Evolutionary conservation across 2,113 vertebrate genomes (phyloP).

Genomic region (Rhea pennata): DNA sequence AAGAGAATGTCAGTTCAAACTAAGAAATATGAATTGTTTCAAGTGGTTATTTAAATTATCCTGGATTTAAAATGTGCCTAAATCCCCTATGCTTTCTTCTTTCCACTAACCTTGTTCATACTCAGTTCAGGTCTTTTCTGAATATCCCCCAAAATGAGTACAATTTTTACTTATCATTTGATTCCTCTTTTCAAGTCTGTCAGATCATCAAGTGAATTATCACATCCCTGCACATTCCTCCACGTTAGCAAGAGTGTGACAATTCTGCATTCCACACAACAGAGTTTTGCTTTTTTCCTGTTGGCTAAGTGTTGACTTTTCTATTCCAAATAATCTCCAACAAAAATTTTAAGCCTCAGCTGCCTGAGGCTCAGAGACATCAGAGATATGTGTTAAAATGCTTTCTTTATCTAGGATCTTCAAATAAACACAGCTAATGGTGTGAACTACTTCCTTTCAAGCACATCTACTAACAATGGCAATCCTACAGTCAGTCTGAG

Average conservation of each 20-base stretch:
- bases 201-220: not conserved
- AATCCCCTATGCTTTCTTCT: not conserved
- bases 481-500: not conserved
- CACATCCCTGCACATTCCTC: not conserved
- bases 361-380: not conserved
- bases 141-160: not conserved
- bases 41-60: not conserved
- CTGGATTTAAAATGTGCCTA: not conserved
- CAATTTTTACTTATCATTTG: not conserved
- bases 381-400: not conserved
- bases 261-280: not conserved
- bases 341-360: not conserved
- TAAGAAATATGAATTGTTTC: not conserved
- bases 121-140: not conserved
- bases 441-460: constrained; percentile 8
- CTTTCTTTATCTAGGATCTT: not conserved
- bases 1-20: not conserved
- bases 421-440: not conserved
- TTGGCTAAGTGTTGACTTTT: not conserved
- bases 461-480: not conserved
- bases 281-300: not conserved
- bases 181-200: not conserved
- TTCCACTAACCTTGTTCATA: not conserved
- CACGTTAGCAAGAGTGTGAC: not conserved
- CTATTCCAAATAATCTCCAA: not conserved